Conservation (phyloP, 2,888 invertebrate genomes). For the Megaustenia siamemsis region DNA sequence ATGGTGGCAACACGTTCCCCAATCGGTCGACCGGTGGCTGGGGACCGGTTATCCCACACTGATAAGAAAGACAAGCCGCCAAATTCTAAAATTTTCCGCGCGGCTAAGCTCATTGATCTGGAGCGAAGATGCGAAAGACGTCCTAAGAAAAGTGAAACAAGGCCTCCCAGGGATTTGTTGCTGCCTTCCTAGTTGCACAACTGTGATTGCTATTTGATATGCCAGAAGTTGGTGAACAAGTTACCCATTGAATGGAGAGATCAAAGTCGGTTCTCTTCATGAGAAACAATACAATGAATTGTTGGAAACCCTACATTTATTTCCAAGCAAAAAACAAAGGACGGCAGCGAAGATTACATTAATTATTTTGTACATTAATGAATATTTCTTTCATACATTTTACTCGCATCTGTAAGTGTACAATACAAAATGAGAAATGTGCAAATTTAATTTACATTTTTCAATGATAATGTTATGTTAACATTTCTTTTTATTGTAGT, state of each 20-base stretch:
- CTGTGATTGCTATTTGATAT: constrained; percentile 33
- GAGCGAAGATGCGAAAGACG: constrained; percentile 42
- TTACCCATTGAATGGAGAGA: not conserved
- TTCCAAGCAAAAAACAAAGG: no score
- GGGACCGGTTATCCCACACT: constrained; percentile 48
- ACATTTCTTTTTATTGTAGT: no score
- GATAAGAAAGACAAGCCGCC: constrained; percentile 52
- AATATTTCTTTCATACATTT: no score
- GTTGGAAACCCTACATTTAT: no score
- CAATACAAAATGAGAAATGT: no score
- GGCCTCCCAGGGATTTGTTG: constrained; percentile 30
- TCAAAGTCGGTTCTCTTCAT: not conserved
- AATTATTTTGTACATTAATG: no score
- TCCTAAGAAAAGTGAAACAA: constrained; percentile 13
- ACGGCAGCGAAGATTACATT: no score
- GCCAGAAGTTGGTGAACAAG: not conserved
- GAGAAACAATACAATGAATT: no score
- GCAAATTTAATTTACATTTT: no score
- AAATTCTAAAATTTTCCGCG: constrained; percentile 49
- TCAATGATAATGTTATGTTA: no score
- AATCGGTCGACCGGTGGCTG: constrained; percentile 28
- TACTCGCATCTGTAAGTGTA: no score
- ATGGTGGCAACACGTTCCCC: constrained; percentile 40
- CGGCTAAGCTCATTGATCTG: constrained; percentile 37
- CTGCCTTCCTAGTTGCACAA: constrained; percentile 22